phyloP scores from a whole-genome alignment of 2,797 vertebrate species.

The Coregonus sp. region DNA sequence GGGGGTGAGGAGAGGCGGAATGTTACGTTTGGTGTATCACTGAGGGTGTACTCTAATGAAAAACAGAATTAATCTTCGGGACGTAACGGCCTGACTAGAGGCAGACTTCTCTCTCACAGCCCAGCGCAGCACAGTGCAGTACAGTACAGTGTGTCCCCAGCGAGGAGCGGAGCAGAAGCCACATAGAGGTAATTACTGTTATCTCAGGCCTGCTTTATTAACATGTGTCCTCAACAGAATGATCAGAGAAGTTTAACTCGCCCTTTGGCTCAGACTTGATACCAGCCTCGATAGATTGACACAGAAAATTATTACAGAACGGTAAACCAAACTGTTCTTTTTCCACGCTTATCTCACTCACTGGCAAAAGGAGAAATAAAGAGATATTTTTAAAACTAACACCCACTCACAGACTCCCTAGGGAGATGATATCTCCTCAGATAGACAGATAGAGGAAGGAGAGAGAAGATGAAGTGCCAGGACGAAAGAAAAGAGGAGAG shows the following conservation, averaged over 20 bases:
- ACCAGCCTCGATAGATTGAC: slow-evolving; percentile 63
- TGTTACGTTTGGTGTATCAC: slow-evolving; percentile 55
- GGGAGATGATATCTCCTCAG: slow-evolving; percentile 49
- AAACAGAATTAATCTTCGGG: slow-evolving; percentile 74
- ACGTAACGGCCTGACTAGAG: slow-evolving; percentile 57
- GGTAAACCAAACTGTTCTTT: slow-evolving; percentile 24
- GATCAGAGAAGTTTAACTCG: slow-evolving; percentile 72
- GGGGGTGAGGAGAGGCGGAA: slow-evolving; percentile 30
- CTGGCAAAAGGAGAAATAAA: slow-evolving; percentile 40
- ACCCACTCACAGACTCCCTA: slow-evolving; percentile 43
- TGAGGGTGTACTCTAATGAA: slow-evolving; percentile 75
- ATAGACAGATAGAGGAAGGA: slow-evolving; percentile 40
- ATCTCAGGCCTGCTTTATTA: slow-evolving; percentile 59
- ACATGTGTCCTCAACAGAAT: slow-evolving; percentile 50
- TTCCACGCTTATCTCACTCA: slow-evolving; percentile 14
- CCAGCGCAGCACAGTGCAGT: not conserved
- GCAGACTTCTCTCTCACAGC: slow-evolving; percentile 58
- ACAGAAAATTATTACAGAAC: slow-evolving; percentile 66
- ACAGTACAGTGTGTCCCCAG: not conserved
- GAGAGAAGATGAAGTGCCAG: slow-evolving; percentile 36
- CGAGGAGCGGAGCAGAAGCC: slow-evolving; percentile 58
- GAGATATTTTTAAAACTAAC: slow-evolving; percentile 24
- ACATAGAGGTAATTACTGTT: slow-evolving; percentile 80
- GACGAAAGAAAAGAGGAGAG: slow-evolving; percentile 19
- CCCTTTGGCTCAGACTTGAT: slow-evolving; percentile 61